Conservation (phyloP, 1,140 invertebrate species). For the Aphis craccivora region DNA sequence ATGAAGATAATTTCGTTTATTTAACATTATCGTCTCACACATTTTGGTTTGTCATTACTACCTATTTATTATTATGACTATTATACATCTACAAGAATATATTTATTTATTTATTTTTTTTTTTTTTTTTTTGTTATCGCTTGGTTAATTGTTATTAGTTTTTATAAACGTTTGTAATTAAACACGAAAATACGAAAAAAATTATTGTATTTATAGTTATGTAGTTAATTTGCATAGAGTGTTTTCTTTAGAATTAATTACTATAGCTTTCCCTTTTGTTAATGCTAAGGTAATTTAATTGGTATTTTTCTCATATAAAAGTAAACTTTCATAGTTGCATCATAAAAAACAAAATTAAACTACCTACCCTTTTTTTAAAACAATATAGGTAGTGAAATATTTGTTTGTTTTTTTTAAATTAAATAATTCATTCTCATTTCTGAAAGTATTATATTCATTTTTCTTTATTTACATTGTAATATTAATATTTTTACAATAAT, state of each 20-base stretch:
- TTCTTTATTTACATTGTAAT: background rate
- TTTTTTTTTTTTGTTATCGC: background rate
- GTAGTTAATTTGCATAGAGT: constrained; percentile 27
- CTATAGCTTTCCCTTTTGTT: background rate
- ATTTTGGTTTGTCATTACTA: background rate
- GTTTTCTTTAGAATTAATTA: constrained; percentile 46
- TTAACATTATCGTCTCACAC: background rate
- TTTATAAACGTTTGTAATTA: background rate
- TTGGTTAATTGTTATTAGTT: background rate
- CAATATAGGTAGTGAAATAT: background rate
- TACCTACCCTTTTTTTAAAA: background rate
- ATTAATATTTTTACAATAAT: background rate
- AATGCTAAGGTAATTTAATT: background rate
- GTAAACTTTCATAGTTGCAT: constrained; percentile 2
- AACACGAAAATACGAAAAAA: background rate
- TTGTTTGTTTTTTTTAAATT: background rate
- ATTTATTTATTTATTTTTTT: too few species aligned
- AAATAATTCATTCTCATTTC: background rate
- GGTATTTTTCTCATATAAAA: background rate
- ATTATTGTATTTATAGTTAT: background rate
- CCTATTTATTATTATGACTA: background rate
- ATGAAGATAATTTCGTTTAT: background rate
- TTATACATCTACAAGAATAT: background rate
- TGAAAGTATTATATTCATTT: background rate
- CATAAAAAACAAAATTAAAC: background rate